Evolutionary conservation across 2,888 invertebrate species (phyloP).

Genomic region (Malacosoma neustria): DNA sequence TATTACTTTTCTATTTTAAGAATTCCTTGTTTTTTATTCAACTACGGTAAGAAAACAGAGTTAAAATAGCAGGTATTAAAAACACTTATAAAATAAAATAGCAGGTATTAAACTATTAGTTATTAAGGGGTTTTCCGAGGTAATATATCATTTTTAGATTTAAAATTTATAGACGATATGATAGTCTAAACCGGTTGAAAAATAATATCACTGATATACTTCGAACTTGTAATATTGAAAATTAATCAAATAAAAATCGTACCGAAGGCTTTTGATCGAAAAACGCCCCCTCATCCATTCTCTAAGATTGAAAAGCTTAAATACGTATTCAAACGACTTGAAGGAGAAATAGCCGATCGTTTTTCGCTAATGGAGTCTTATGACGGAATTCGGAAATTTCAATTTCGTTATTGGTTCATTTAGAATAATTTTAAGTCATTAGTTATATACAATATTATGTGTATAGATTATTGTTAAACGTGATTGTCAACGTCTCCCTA

Average conservation of each 20-base stretch:
- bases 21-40: no score
- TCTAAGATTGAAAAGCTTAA: not conserved
- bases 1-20: not conserved
- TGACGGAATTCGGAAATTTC: not conserved
- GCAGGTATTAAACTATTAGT: no score
- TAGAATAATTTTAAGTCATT: no score
- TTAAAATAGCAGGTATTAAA: no score
- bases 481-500: no score
- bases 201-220: not conserved
- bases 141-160: constrained; percentile 1
- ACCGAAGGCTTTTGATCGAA: not conserved
- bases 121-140: no score
- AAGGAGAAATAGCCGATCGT: not conserved
- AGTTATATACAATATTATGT: no score
- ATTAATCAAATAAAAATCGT: not conserved
- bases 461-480: no score
- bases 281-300: not conserved
- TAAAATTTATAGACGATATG: no score
- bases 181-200: no score
- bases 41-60: no score
- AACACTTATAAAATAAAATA: no score
- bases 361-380: not conserved
- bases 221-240: not conserved
- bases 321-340: not conserved
- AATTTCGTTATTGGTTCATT: not conserved